Evolutionary conservation across 2,888 invertebrate genomes (phyloP).

Genomic region (Spisula solida): DNA sequence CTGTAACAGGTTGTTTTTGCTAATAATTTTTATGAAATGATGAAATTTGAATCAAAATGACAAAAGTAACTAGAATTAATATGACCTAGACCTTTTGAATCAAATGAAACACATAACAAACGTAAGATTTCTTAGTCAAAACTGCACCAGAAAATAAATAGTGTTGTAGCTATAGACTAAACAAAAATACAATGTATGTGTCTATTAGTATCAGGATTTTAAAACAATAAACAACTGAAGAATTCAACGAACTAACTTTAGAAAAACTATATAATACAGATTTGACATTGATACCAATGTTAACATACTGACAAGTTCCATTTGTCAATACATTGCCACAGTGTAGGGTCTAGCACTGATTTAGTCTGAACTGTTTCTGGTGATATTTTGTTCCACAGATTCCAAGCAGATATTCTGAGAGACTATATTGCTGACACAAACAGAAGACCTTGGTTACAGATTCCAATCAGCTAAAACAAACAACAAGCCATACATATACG

Average conservation of each 20-base stretch:
- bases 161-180: no score
- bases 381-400: neutral
- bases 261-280: neutral
- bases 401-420: neutral
- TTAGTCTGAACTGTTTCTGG: neutral
- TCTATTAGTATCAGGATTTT: no score
- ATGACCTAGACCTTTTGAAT: neutral
- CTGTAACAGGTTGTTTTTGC: neutral
- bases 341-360: neutral
- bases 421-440: neutral
- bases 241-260: neutral
- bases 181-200: no score
- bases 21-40: neutral
- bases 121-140: neutral
- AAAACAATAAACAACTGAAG: neutral
- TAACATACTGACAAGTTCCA: neutral
- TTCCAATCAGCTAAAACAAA: slow-evolving; percentile 3
- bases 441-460: neutral
- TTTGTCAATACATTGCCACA: neutral
- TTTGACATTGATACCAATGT: neutral
- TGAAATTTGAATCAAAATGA: neutral
- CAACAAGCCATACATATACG: neutral
- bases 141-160: no score
- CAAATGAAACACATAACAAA: neutral
- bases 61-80: neutral